phyloP scores from a whole-genome alignment of 2,888 invertebrate species.

The Argynnis bischoffii region DNA sequence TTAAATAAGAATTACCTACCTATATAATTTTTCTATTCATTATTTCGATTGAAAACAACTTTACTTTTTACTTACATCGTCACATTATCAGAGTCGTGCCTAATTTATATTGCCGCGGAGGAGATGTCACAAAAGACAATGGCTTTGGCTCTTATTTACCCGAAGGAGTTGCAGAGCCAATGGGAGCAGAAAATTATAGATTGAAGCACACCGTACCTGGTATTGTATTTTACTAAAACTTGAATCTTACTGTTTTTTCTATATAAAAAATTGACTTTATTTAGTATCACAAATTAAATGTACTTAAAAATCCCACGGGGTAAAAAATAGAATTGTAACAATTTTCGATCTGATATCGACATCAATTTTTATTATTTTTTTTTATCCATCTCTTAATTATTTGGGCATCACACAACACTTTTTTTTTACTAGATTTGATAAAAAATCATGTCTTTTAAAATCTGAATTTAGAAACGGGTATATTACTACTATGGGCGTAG shows the following conservation, averaged over 20 bases:
- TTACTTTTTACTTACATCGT: conserved; percentile 11
- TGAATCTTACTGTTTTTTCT: background rate
- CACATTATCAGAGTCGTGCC: conserved; percentile 76
- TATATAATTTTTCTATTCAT: conserved; percentile 9
- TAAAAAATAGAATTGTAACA: no score
- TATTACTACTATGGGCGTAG: no score
- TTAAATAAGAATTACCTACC: no score
- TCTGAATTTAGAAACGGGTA: no score
- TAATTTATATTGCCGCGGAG: conserved; percentile 81
- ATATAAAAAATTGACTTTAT: background rate
- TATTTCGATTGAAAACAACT: background rate
- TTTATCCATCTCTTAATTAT: no score
- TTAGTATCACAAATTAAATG: background rate
- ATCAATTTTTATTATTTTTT: no score
- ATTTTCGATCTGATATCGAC: no score
- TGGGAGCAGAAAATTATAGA: conserved; percentile 67
- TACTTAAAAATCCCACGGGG: background rate
- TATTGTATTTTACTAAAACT: conserved; percentile 38
- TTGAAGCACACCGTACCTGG: conserved; percentile 78
- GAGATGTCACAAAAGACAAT: conserved; percentile 81
- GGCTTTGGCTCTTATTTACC: conserved; percentile 79
- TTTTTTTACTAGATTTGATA: no score
- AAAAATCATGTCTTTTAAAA: no score
- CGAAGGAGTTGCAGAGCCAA: conserved; percentile 61
- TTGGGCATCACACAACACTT: no score